phyloP scores from a whole-genome alignment of 2,888 invertebrate species.

The Gortyna flavago region DNA sequence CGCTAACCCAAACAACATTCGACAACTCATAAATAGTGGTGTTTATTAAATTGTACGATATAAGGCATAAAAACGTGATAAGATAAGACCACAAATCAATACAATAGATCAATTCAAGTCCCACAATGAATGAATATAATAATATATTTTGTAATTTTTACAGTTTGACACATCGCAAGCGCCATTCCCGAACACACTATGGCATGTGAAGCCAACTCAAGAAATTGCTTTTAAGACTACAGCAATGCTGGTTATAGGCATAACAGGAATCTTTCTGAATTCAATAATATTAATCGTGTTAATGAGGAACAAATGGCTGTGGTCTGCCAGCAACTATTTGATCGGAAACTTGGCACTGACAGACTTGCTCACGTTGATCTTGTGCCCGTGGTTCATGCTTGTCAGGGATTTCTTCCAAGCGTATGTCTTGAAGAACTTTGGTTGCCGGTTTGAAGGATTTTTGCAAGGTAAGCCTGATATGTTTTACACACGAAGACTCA shows the following conservation, averaged over 20 bases:
- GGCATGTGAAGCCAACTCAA: conserved; percentile 90
- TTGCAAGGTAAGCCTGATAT: conserved; percentile 90
- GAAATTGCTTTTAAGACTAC: conserved; percentile 91
- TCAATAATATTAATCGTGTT: conserved; percentile 91
- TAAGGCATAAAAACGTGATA: conserved; percentile 25
- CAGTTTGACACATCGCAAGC: conserved; percentile 84
- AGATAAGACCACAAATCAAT: conserved; percentile 42
- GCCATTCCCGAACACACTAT: conserved; percentile 91
- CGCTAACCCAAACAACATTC: background rate
- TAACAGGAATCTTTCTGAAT: conserved; percentile 92
- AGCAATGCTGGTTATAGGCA: conserved; percentile 90
- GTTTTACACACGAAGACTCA: background rate
- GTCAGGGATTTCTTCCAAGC: conserved; percentile 94
- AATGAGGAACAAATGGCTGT: conserved; percentile 90
- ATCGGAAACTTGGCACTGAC: conserved; percentile 94
- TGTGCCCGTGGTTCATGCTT: conserved; percentile 94
- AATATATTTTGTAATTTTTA: conserved; percentile 55
- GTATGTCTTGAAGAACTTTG: conserved; percentile 92
- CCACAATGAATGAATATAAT: conserved; percentile 11
- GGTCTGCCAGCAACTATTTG: conserved; percentile 93
- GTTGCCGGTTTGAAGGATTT: conserved; percentile 94
- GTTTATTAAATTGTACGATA: conserved; percentile 13
- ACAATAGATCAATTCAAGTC: conserved; percentile 28
- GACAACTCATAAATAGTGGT: too few species aligned
- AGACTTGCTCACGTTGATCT: conserved; percentile 91